These are phyloP conservation scores for Hemistola chrysoprasaria DNA, from an alignment of 2,888 invertebrate species.

Conservation along the genomic window DNA sequence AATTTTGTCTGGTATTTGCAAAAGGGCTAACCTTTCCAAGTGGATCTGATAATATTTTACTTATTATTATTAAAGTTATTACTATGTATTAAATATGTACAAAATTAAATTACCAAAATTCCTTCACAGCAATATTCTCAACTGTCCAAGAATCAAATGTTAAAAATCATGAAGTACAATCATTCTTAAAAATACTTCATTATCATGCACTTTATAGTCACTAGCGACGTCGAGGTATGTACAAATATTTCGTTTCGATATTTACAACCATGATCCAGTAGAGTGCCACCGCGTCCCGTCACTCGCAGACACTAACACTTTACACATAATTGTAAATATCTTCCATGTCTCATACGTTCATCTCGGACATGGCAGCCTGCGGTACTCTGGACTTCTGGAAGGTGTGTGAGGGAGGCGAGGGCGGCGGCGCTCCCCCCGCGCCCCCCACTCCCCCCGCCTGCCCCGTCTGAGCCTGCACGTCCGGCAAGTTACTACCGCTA, in stretches of 20 bases:
- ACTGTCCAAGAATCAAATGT: slow-evolving; percentile 11
- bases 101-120: slow-evolving; percentile 22
- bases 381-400: slow-evolving; percentile 85
- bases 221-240: slow-evolving; percentile 46
- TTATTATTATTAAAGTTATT: slow-evolving; percentile 7
- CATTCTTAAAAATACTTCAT: slow-evolving; percentile 49
- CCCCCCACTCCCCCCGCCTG: slow-evolving; percentile 68
- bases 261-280: slow-evolving; percentile 72
- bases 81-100: slow-evolving; percentile 27
- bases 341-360: slow-evolving; percentile 91
- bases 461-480: slow-evolving; percentile 76
- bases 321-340: slow-evolving; percentile 83
- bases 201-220: slow-evolving; percentile 43
- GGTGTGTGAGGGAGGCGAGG: slow-evolving; percentile 68
- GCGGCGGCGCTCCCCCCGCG: slow-evolving; percentile 43
- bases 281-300: slow-evolving; percentile 54
- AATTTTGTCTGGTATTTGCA: background rate
- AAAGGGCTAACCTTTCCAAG: slow-evolving; percentile 37
- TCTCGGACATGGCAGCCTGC: slow-evolving; percentile 93
- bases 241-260: slow-evolving; percentile 57
- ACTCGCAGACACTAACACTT: slow-evolving; percentile 52
- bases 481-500: slow-evolving; percentile 69
- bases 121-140: slow-evolving; percentile 4
- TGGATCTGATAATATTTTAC: slow-evolving; percentile 36
- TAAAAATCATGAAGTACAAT: slow-evolving; percentile 34